These are phyloP conservation scores for Dolichomitus sp. DNA, from an alignment of 2,888 invertebrate species.

Conservation along the genomic window DNA sequence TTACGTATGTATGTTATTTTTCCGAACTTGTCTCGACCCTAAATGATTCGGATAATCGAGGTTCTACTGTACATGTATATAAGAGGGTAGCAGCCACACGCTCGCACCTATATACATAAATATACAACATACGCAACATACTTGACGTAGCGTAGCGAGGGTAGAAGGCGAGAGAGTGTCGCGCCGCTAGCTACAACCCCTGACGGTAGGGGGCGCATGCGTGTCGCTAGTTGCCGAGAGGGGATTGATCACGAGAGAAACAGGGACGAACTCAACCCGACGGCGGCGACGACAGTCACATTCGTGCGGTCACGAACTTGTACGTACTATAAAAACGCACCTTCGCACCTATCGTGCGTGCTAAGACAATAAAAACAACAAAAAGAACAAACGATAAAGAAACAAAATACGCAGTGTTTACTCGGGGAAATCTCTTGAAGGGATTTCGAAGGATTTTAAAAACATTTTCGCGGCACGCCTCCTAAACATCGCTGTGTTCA, in stretches of 20 bases:
- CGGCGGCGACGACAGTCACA: conserved; percentile 55
- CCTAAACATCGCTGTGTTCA: conserved; percentile 34
- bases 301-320: conserved; percentile 60
- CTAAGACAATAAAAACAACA: conserved; percentile 8
- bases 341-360: conserved; percentile 19
- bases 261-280: conserved; percentile 62
- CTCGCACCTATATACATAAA: neutral
- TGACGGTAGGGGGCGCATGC: conserved; percentile 64
- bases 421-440: neutral
- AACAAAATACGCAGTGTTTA: neutral
- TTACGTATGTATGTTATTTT: too few species aligned
- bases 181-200: neutral
- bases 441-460: neutral
- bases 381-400: conserved; percentile 6
- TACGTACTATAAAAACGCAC: conserved; percentile 33
- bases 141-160: conserved; percentile 16
- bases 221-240: conserved; percentile 56
- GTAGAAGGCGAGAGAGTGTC: neutral
- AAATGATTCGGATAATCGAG: too few species aligned
- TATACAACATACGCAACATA: neutral
- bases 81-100: too few species aligned
- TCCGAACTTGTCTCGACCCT: too few species aligned
- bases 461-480: conserved; percentile 9
- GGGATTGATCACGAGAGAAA: conserved; percentile 69
- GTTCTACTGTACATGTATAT: too few species aligned